Base-by-base conservation (phyloP, 2,113 vertebrate genomes). In the Leptodactylus fuscus region DNA sequence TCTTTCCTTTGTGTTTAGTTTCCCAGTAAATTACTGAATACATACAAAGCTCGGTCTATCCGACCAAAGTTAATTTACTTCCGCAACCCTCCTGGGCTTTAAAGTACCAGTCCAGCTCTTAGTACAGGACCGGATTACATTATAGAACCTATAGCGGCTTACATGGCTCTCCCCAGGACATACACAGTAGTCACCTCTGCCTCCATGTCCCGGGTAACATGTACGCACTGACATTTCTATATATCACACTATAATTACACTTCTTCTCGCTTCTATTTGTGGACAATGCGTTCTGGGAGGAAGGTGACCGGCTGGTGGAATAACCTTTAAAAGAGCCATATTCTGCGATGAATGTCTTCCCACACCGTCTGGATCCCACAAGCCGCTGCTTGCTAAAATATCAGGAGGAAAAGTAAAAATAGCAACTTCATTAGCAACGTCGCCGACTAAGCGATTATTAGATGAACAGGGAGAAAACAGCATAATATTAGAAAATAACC, bases 301-400 rank as follows among this genome's bases (percentile, higher is more conserved):
- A 74, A 44, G 71, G 71, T 74, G 41, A 74, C 44, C 41, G 44
- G 24, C 62, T 74, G 24, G 16, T 48, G 22, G 12, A 46, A 74
- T 74, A 48, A 74, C 70, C 71, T 74, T 74, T 74, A 74, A 46
- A 74, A 74, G 44, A 48, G 24, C 70, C 41, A 41, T 46, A 73
- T 10, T 11, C 4, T 44, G 36, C 20, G 34, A 71, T 22, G 22
- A 73, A 12, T 24, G 27, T 3, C 9, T 22, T 46, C 13, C 9
- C 11, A 4, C 16, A 74, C 41, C 16, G 71, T 6, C 44, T 48
- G 71, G 22, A 6, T 74, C 41, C 2, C 16, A 27, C 71, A 48
- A 27, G 24, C 69, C 20, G 27, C 38, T 46, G 46, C 38, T 73
- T 44, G 38, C 38, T 9, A 73, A 46, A 73, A 73, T 73, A 24